These are phyloP conservation scores for Trachelus iudaicus DNA, from an alignment of 2,888 invertebrate species.

Conservation along the genomic window DNA sequence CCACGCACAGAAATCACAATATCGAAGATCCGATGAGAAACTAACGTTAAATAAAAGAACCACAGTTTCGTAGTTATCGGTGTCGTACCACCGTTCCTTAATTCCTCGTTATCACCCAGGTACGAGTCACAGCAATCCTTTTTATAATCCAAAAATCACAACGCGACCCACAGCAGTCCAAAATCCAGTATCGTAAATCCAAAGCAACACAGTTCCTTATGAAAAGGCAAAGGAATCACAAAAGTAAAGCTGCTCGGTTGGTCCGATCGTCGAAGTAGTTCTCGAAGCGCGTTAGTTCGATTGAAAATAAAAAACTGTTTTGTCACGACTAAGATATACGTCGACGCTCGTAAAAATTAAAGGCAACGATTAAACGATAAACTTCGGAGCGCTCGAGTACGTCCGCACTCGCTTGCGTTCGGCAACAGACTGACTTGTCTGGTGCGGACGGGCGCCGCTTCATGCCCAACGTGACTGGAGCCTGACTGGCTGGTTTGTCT, in stretches of 20 bases:
- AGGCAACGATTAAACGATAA: background rate
- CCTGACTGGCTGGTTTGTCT: constrained; percentile 16
- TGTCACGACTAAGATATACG: background rate
- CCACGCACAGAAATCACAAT: background rate
- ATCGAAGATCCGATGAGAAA: background rate
- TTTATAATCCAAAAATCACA: background rate
- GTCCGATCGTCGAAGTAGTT: background rate
- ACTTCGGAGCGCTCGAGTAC: background rate
- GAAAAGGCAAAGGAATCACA: background rate
- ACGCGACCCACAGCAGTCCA: background rate
- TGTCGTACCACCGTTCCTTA: background rate
- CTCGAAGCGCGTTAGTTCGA: background rate
- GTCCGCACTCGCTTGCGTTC: constrained; percentile 41
- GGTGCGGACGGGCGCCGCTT: constrained; percentile 30
- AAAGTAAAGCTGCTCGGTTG: background rate
- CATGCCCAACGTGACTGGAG: constrained; percentile 38
- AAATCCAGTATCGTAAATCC: background rate
- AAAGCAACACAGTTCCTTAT: background rate
- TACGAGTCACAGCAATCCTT: background rate
- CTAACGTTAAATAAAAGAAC: background rate
- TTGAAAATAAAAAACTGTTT: background rate
- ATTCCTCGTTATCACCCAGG: background rate
- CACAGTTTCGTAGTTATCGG: background rate
- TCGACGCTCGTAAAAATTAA: background rate
- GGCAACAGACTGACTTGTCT: constrained; percentile 50